These are phyloP conservation scores for Austrofundulus limnaeus DNA, from an alignment of 2,113 vertebrate genomes.

Conservation along the genomic window DNA sequence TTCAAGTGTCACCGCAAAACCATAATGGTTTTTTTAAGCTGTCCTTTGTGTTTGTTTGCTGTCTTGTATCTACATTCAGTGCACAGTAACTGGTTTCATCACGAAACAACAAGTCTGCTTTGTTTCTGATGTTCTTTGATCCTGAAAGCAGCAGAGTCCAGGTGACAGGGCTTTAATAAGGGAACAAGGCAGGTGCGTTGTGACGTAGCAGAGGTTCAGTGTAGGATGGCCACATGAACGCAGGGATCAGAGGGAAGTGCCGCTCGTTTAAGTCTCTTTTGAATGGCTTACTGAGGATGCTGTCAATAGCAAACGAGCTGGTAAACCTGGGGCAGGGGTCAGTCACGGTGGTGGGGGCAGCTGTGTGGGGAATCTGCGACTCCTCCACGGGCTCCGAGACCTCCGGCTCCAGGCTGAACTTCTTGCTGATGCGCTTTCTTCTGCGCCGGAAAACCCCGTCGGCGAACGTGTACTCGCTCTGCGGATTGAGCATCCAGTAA, in stretches of 20 bases:
- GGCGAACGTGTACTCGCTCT: constrained; percentile 96
- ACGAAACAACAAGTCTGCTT: constrained; percentile 16
- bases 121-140: constrained; percentile 17
- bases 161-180: constrained; percentile 25
- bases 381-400: constrained; percentile 29
- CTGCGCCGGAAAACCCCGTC: constrained; percentile 93
- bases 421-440: constrained; percentile 87
- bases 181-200: constrained; percentile 52
- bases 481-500: constrained; percentile 97
- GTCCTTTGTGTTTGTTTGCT: too few species aligned
- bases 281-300: constrained; percentile 89
- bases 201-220: constrained; percentile 46
- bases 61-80: constrained; percentile 16
- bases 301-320: constrained; percentile 92
- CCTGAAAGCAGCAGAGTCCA: constrained; percentile 36
- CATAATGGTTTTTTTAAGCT: too few species aligned
- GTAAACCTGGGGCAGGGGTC: constrained; percentile 81
- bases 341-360: constrained; percentile 2
- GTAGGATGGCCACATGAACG: constrained; percentile 67
- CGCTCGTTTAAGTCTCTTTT: constrained; percentile 61
- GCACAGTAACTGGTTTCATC: not conserved
- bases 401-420: constrained; percentile 47
- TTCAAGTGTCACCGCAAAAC: not conserved
- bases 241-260: constrained; percentile 3
- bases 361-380: constrained; percentile 12